Evolutionary conservation across 2,113 vertebrate genomes (phyloP), one percentile per base, ranked within the genome.

Genomic region (Cromileptes altivelis): DNA sequence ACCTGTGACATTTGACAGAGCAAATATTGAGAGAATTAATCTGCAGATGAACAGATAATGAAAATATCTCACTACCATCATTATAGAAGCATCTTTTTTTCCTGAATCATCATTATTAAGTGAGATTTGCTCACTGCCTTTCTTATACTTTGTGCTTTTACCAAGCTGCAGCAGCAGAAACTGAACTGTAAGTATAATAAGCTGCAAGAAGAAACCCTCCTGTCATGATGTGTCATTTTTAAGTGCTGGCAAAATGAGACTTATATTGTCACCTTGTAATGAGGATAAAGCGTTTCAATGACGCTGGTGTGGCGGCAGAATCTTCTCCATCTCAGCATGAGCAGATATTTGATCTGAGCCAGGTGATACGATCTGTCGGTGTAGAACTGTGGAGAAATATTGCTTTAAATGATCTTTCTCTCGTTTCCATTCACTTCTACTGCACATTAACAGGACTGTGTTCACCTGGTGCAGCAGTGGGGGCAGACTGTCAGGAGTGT

Each of bases 291-390:
- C 37, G 94, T 91, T 70, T 95, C 93, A 80, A 91, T 89, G 75
- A 93, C n/a, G 15, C 77, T 30, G 64, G 85, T 70, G 78, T 94
- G 92, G 18, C 64, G 83, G 65, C 89, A 90, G 69, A 94, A 95
- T 72, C 94, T 92, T 88, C 94, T 96, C 95, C 96, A 96, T 74
- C 94, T 95, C 71, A 96, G 89, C 92, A 93, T 89, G 47, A 95
- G 88, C 53, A 83, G 87, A 71, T 93, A 92, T 85, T 92, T 94
- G 61, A 89, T 80, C 71, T 89, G 85, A 52, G 92, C 90, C 86
- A 95, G 55, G 57, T 95, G 89, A 84, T 80, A 91, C 1, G 87
- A 76, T 75, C 90, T 87, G 64, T 93, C 91, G 10, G 68, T 62
- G 58, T 80, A 94, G 78, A 94, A 93, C 94, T 97, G 93, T 30